These are phyloP conservation scores for Anastatus disparis DNA, from an alignment of 1,140 invertebrate genomes.

Conservation along the genomic window DNA sequence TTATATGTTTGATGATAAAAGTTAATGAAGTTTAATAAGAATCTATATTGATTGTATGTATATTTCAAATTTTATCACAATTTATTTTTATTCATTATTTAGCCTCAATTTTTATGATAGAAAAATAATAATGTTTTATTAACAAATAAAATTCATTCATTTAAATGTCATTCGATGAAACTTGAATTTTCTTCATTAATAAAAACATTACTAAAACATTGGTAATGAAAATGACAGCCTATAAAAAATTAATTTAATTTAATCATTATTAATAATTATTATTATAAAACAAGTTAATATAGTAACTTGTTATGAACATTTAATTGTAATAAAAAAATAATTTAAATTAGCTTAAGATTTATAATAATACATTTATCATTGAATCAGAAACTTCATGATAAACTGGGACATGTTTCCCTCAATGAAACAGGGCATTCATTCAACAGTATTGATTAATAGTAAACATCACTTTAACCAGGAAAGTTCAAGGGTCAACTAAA, in stretches of 20 bases:
- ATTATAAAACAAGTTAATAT: not conserved
- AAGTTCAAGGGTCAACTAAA: constrained; percentile 40
- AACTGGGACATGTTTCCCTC: constrained; percentile 25
- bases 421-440: constrained; percentile 40
- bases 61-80: constrained; percentile 2
- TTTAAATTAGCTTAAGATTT: too few relatives aligned
- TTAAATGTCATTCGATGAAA: not conserved
- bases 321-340: not conserved
- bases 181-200: not conserved
- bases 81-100: constrained; percentile 6
- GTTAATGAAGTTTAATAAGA: constrained; percentile 23
- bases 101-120: constrained; percentile 8
- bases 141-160: not conserved
- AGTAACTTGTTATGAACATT: not conserved
- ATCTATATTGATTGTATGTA: not conserved
- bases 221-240: not conserved
- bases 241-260: not conserved
- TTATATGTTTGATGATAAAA: constrained; percentile 34
- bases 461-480: constrained; percentile 31
- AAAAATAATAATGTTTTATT: constrained; percentile 4
- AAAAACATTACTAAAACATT: not conserved
- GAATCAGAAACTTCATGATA: constrained; percentile 25
- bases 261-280: not conserved
- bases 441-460: constrained; percentile 42
- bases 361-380: too few relatives aligned